Evolutionary conservation across 2,888 invertebrate genomes (phyloP).

Genomic region (Crepidodera aurea): DNA sequence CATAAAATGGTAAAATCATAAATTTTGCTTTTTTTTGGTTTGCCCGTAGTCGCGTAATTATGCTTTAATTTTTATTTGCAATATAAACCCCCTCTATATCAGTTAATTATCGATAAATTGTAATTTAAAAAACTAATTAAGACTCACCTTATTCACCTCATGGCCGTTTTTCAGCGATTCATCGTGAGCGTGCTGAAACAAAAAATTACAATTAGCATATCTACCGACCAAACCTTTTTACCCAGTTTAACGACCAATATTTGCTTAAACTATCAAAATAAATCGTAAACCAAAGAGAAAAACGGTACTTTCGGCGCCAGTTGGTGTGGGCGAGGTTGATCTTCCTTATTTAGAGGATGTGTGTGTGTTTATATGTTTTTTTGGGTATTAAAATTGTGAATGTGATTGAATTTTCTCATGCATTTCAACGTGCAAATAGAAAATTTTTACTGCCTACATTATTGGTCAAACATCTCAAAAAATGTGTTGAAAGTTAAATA

Average conservation of each 20-base stretch:
- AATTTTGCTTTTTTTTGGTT: too few relatives aligned
- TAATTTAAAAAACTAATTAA: conserved; percentile 9
- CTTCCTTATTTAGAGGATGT: neutral
- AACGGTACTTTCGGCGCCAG: conserved; percentile 14
- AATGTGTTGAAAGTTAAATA: too few relatives aligned
- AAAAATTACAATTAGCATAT: conserved; percentile 41
- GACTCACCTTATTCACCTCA: conserved; percentile 61
- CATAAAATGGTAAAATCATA: too few relatives aligned
- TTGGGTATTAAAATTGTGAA: neutral
- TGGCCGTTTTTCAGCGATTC: conserved; percentile 60
- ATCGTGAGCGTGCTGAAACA: conserved; percentile 64
- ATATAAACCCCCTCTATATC: too few relatives aligned
- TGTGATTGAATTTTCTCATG: too few relatives aligned
- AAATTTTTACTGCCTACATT: too few relatives aligned
- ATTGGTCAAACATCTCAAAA: too few relatives aligned
- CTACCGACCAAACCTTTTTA: conserved; percentile 7
- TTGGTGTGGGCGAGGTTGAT: conserved; percentile 8
- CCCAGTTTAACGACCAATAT: conserved; percentile 14
- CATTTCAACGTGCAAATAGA: too few relatives aligned
- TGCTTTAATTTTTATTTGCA: too few relatives aligned
- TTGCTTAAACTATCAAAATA: conserved; percentile 10
- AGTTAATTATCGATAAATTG: too few relatives aligned
- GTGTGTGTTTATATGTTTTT: neutral
- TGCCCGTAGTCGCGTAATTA: too few relatives aligned
- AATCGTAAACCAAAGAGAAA: conserved; percentile 7